Evolutionary conservation across 2,888 invertebrate genomes (phyloP).

Genomic region (Volucella inflata): DNA sequence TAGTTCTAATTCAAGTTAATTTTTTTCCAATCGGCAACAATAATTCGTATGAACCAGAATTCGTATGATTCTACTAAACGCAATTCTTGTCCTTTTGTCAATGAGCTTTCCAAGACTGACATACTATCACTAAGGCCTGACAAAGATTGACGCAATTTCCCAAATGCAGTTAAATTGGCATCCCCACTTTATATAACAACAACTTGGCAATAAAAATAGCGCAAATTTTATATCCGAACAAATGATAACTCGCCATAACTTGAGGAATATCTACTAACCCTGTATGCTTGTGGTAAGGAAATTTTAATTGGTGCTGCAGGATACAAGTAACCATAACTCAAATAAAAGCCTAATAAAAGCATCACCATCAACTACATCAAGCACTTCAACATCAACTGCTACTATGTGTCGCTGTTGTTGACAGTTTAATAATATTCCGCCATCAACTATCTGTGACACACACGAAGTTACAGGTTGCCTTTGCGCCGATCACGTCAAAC

Average conservation of each 20-base stretch:
- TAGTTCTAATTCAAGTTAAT: no score
- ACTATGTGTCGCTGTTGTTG: constrained; percentile 46
- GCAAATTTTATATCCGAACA: constrained; percentile 2
- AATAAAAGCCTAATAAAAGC: constrained; percentile 66
- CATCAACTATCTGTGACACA: constrained; percentile 59
- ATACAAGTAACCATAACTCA: constrained; percentile 72
- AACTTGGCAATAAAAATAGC: constrained; percentile 12
- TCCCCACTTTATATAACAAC: constrained; percentile 46
- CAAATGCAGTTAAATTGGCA: constrained; percentile 42
- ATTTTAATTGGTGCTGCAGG: constrained; percentile 74
- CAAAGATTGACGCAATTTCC: no score
- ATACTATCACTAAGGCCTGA: no score
- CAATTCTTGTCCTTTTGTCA: no score
- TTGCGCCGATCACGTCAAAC: constrained; percentile 11
- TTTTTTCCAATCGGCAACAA: no score
- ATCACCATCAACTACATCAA: constrained; percentile 60
- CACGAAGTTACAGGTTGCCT: constrained; percentile 34
- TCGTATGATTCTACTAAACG: no score
- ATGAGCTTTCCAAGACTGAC: no score
- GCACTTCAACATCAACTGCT: constrained; percentile 13
- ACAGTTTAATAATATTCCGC: constrained; percentile 72
- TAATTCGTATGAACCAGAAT: no score
- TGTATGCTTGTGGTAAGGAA: constrained; percentile 67
- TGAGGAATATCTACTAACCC: constrained; percentile 34
- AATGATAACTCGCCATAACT: constrained; percentile 5